Evolutionary conservation across 2,888 invertebrate species (phyloP).

Genomic region (Aromia moschata): DNA sequence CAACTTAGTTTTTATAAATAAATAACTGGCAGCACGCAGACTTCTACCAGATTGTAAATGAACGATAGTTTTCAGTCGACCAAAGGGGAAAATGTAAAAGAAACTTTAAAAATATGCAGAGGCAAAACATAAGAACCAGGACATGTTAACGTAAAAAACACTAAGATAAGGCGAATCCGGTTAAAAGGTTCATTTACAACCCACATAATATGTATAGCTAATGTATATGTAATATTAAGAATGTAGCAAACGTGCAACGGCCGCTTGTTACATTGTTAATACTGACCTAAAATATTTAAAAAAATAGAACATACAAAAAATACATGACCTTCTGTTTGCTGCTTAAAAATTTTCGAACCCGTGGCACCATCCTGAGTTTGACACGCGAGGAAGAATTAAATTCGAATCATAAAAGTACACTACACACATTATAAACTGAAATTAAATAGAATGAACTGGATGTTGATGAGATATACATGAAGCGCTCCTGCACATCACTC

Average conservation of each 20-base stretch:
- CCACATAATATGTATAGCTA: constrained; percentile 16
- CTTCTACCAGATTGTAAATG: constrained; percentile 30
- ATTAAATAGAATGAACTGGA: constrained; percentile 36
- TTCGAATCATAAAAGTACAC: constrained; percentile 32
- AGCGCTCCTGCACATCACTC: constrained; percentile 26
- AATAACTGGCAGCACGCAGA: constrained; percentile 43
- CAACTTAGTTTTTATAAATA: constrained; percentile 49
- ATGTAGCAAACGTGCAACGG: constrained; percentile 1
- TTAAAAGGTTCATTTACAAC: constrained; percentile 32
- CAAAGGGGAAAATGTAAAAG: no score
- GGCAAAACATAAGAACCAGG: no score
- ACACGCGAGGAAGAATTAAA: constrained; percentile 33
- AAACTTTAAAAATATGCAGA: not conserved
- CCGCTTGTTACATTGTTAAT: constrained; percentile 3
- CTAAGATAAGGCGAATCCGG: not conserved
- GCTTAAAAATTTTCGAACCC: constrained; percentile 26
- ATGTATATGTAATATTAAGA: constrained; percentile 17
- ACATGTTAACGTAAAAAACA: no score
- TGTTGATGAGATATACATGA: constrained; percentile 27
- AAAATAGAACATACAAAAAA: constrained; percentile 19
- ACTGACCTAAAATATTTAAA: constrained; percentile 15
- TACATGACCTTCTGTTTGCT: constrained; percentile 15
- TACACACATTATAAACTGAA: constrained; percentile 34
- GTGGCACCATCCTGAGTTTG: constrained; percentile 31
- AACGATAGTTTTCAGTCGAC: no score